A percentile compares a stretch with the other conserved stretches of the same genome.
Conservation (phyloP, 1,140 invertebrate genomes). For the Thereuonema tuberculata region DNA sequence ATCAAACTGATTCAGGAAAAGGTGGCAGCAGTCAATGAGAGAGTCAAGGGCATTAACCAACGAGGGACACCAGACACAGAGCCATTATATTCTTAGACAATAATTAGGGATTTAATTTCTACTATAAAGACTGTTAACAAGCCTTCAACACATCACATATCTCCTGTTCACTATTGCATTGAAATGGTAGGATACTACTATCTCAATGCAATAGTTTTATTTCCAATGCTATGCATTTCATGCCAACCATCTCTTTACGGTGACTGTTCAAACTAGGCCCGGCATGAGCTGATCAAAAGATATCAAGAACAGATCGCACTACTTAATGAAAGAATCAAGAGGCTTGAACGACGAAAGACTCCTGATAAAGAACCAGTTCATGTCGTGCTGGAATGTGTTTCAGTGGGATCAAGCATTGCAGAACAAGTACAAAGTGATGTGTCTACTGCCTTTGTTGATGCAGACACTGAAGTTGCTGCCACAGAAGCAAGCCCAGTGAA, state of each 20-base stretch:
- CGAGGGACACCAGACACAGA: slow-evolving; percentile 65
- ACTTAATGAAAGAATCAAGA: slow-evolving; percentile 22
- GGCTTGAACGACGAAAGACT: slow-evolving; percentile 19
- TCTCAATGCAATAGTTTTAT: slow-evolving; percentile 2
- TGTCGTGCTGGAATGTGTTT: slow-evolving; percentile 4
- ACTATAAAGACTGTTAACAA: not conserved
- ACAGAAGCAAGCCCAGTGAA: not conserved
- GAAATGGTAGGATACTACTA: not conserved
- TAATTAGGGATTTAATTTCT: not conserved
- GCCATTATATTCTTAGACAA: slow-evolving; percentile 23
- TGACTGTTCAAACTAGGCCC: slow-evolving; percentile 21
- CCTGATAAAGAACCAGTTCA: slow-evolving; percentile 17
- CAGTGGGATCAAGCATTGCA: not conserved
- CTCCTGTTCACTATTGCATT: slow-evolving; percentile 1
- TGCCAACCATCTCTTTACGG: slow-evolving; percentile 21
- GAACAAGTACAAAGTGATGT: too few species aligned
- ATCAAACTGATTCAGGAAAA: slow-evolving; percentile 73
- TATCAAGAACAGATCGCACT: slow-evolving; percentile 19
- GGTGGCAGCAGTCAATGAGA: slow-evolving; percentile 68
- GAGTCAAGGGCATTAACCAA: slow-evolving; percentile 69
- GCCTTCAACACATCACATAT: not conserved
- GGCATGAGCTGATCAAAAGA: slow-evolving; percentile 20
- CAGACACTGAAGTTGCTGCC: slow-evolving; percentile 10
- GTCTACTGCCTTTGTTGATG: slow-evolving; percentile 15
- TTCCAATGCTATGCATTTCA: not conserved